Percentiles rank a stretch among this genome's conserved stretches.
Conservation (phyloP, 2,113 vertebrate species). For the rabbit (Oryctolagus cuniculus) region mOryCun1.1 NC_091445.1:11859501-11860000, state of each 20-base stretch:
- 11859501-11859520: not conserved
- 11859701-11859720: not conserved
- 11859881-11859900: not conserved
- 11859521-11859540: not conserved
- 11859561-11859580: not conserved
- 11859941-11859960: not conserved
- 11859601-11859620: not conserved
- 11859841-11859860: not conserved
- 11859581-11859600: not conserved
- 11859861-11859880: not conserved
- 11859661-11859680: not conserved
- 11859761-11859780: not conserved
- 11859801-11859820: not conserved
- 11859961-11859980: not conserved
- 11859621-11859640: not conserved
- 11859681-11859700: not conserved
- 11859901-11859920: not conserved
- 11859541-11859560: not conserved
- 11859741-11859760: too few relatives aligned
- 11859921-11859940: not conserved
- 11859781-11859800: not conserved
- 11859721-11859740: not conserved
- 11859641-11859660: conserved; percentile 15
- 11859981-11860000: not conserved
- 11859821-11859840: not conserved